phyloP scores from a whole-genome alignment of 2,888 invertebrate genomes.

The Anodontia alba region DNA sequence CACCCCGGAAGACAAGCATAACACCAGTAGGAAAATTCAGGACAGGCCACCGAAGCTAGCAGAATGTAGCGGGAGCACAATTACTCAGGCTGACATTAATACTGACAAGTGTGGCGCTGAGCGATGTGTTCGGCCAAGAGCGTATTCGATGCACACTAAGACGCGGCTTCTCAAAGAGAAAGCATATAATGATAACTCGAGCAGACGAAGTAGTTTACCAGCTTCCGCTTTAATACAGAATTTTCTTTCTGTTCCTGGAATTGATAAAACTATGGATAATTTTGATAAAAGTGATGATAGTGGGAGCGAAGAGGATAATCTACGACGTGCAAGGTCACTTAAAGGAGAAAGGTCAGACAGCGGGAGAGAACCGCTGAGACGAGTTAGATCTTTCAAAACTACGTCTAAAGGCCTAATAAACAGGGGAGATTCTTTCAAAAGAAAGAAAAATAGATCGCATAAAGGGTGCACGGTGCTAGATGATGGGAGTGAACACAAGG shows the following conservation, averaged over 20 bases:
- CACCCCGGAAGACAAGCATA: not conserved
- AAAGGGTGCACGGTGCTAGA: not conserved
- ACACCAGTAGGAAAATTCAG: not conserved
- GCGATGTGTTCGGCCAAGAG: slow-evolving; percentile 1
- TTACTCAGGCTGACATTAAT: not conserved
- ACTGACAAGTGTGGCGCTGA: not conserved
- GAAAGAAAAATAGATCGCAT: slow-evolving; percentile 86
- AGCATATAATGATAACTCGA: not conserved
- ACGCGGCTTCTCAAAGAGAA: not conserved
- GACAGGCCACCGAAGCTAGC: not conserved
- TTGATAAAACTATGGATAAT: not conserved
- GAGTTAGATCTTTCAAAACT: slow-evolving; percentile 96
- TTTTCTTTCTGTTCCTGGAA: slow-evolving; percentile 17
- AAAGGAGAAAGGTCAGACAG: slow-evolving; percentile 12
- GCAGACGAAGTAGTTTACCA: slow-evolving; percentile 6
- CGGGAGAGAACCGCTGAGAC: slow-evolving; percentile 72
- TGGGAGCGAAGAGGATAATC: slow-evolving; percentile 19
- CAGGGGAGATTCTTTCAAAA: slow-evolving; percentile 94
- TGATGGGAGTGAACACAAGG: not conserved
- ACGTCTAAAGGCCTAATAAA: slow-evolving; percentile 94
- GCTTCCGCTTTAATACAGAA: slow-evolving; percentile 11
- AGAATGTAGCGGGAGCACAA: not conserved
- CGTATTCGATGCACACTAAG: slow-evolving; percentile 13
- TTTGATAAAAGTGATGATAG: slow-evolving; percentile 16
- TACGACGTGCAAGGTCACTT: slow-evolving; percentile 29